These are phyloP conservation scores for Lagopus leucura DNA, from an alignment of 2,113 vertebrate genomes.

Conservation along the genomic window DNA sequence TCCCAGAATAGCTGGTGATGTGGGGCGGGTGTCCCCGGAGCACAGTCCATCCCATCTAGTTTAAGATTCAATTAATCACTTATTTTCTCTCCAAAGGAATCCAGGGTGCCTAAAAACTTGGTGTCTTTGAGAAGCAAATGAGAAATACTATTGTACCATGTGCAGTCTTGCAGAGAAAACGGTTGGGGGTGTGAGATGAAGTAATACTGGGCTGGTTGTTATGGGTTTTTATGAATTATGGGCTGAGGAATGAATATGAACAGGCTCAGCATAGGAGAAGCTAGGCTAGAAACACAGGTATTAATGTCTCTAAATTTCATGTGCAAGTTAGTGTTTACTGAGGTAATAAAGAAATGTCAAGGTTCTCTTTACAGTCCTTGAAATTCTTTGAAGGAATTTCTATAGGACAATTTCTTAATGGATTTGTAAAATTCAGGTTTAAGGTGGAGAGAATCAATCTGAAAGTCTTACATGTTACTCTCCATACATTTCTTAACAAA, in stretches of 20 bases:
- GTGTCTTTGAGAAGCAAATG: not conserved
- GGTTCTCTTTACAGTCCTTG: not conserved
- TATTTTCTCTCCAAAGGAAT: not conserved
- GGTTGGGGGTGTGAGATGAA: not conserved
- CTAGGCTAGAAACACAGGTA: not conserved
- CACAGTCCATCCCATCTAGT: not conserved
- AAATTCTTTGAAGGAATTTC: not conserved
- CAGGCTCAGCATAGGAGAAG: not conserved
- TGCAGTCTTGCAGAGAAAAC: not conserved
- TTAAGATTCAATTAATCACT: not conserved
- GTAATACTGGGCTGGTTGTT: accelerated
- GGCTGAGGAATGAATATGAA: not conserved
- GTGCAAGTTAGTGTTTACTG: not conserved
- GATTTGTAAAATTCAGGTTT: not conserved
- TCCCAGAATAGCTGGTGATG: not conserved
- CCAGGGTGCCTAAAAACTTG: not conserved
- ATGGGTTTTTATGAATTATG: not conserved
- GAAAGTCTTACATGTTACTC: not conserved
- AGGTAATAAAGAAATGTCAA: not conserved
- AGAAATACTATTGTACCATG: not conserved
- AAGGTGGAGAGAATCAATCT: not conserved
- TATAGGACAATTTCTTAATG: not conserved
- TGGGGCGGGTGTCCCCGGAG: not conserved
- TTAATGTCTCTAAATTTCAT: not conserved
- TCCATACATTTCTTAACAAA: not conserved